Conservation (phyloP, 2,888 invertebrate genomes). For the Chrysina gloriosa region DNA sequence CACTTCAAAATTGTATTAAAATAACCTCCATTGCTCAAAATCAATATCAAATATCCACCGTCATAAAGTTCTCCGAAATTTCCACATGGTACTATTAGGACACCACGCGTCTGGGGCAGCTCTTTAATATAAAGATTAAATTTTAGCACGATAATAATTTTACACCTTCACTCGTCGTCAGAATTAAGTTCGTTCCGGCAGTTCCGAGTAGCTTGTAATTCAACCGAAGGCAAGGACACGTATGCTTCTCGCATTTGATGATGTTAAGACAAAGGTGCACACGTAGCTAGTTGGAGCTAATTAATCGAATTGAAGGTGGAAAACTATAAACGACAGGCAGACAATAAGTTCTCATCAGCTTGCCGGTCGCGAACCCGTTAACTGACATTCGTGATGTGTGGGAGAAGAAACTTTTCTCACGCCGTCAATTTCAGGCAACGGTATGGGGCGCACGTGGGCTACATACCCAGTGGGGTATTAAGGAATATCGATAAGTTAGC, state of each 20-base stretch:
- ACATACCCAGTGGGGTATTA: background rate
- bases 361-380: conserved; percentile 8
- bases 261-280: background rate
- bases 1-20: no score
- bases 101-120: background rate
- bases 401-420: background rate
- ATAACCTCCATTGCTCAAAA: no score
- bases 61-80: conserved; percentile 11
- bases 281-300: conserved; percentile 6
- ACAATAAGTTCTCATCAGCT: conserved; percentile 2
- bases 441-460: background rate
- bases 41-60: background rate
- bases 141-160: conserved; percentile 13
- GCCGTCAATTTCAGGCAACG: background rate
- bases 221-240: background rate
- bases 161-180: background rate
- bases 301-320: conserved; percentile 7
- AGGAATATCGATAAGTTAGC: background rate
- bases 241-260: background rate
- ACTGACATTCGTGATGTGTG: background rate
- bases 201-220: background rate
- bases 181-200: background rate
- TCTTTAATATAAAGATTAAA: conserved; percentile 1
- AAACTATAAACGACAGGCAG: conserved; percentile 23
- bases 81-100: no score